Conservation (phyloP, 1,140 invertebrate species). For the Aradophagus sp. region DNA sequence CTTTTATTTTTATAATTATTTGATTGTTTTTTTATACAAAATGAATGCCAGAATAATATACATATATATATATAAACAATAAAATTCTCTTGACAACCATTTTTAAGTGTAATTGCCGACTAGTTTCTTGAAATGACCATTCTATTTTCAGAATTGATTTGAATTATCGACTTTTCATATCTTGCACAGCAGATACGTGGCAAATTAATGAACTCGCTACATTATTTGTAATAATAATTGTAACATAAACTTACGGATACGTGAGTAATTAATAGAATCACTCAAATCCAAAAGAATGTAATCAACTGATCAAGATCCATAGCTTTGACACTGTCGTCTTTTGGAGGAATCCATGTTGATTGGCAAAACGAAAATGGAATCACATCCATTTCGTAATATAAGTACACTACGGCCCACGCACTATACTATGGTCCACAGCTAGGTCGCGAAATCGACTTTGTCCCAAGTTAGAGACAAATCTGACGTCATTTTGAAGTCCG, state of each 20-base stretch:
- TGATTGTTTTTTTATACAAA: too few species aligned
- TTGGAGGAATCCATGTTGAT: too few species aligned
- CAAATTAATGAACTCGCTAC: background rate
- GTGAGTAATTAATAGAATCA: conserved; percentile 1
- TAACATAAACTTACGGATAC: background rate
- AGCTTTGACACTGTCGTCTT: conserved; percentile 9
- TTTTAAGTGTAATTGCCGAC: conserved; percentile 46
- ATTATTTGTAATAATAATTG: background rate
- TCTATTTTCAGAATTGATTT: conserved; percentile 11
- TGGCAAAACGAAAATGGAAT: conserved; percentile 7
- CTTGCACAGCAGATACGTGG: background rate
- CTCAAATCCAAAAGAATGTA: conserved; percentile 33
- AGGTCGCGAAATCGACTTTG: conserved; percentile 79
- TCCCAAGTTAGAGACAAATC: conserved; percentile 78
- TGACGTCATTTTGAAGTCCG: conserved; percentile 78
- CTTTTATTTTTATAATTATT: too few species aligned
- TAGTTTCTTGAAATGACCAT: conserved; percentile 32
- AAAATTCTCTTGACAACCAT: conserved; percentile 14
- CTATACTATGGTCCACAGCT: conserved; percentile 64
- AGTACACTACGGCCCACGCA: conserved; percentile 10
- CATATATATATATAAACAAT: conserved; percentile 17
- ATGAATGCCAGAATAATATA: too few species aligned
- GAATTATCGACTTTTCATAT: conserved; percentile 8
- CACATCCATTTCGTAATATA: conserved; percentile 14
- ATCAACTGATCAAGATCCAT: conserved; percentile 23